These are phyloP conservation scores for Chaetogeoica ovagalla DNA, from an alignment of 2,888 invertebrate genomes.

Conservation along the genomic window DNA sequence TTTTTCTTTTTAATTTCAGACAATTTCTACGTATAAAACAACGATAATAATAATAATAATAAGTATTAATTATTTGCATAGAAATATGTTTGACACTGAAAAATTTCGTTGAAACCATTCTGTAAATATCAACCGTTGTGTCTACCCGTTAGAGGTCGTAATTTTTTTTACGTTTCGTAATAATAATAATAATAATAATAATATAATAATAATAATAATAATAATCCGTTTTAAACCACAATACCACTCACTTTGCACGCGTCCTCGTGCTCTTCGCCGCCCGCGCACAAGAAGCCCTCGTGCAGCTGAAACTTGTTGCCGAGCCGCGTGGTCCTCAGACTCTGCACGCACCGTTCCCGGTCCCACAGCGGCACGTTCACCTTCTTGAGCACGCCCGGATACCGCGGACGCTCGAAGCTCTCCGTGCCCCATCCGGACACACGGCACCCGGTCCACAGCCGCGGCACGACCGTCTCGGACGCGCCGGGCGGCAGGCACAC, in stretches of 20 bases:
- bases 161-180: no score
- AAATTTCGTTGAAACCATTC: no score
- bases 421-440: conserved; percentile 54
- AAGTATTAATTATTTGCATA: no score
- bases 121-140: no score
- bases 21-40: no score
- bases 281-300: conserved; percentile 39
- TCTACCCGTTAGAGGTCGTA: no score
- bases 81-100: no score
- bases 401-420: conserved; percentile 46
- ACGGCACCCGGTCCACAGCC: conserved; percentile 57
- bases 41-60: no score
- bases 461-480: not conserved
- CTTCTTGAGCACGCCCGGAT: conserved; percentile 42
- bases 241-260: conserved; percentile 32
- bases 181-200: no score
- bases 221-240: no score
- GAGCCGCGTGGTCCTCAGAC: conserved; percentile 26
- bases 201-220: no score
- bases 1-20: no score
- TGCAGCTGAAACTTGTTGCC: conserved; percentile 30
- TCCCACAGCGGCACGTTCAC: conserved; percentile 37
- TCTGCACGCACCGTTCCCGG: conserved; percentile 18
- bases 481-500: conserved; percentile 16
- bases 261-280: conserved; percentile 42